These are phyloP conservation scores for Meda fulgida DNA, from an alignment of 2,797 vertebrate genomes.

Conservation along the genomic window DNA sequence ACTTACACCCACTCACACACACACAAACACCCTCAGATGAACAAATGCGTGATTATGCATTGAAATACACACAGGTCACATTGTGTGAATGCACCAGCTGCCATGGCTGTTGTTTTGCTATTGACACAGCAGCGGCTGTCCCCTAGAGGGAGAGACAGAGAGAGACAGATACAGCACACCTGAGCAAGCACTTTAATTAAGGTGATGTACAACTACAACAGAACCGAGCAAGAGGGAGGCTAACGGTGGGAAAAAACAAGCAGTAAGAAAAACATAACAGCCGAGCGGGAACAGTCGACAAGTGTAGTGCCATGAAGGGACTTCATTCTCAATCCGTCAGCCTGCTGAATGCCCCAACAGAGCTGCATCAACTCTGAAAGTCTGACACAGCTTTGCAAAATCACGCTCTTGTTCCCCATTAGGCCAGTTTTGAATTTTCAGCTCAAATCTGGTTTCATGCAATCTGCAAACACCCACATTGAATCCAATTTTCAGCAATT, in stretches of 20 bases:
- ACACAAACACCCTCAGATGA: conserved; percentile 43
- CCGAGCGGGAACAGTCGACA: conserved; percentile 14
- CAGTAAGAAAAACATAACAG: conserved; percentile 36
- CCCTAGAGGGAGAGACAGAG: conserved; percentile 63
- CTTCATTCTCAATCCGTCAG: conserved; percentile 43
- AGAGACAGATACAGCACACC: conserved; percentile 44
- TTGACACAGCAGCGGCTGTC: conserved; percentile 62
- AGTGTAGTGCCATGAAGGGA: conserved; percentile 56
- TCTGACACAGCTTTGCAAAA: background rate
- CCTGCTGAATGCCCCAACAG: conserved; percentile 37
- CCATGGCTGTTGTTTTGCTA: conserved; percentile 73
- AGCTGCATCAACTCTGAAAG: conserved; percentile 16
- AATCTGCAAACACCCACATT: background rate
- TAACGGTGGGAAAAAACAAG: conserved; percentile 16
- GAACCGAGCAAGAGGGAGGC: background rate
- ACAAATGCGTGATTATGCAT: conserved; percentile 62
- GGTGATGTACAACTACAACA: conserved; percentile 35
- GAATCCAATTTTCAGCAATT: background rate
- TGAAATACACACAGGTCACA: conserved; percentile 60
- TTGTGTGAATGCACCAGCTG: conserved; percentile 72
- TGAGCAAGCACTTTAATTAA: conserved; percentile 58
- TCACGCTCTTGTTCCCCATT: background rate
- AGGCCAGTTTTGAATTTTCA: background rate
- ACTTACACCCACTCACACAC: conserved; percentile 37
- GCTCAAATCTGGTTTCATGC: background rate